Percentiles rank a stretch among this genome's conserved stretches.
phyloP scores from a whole-genome alignment of 2,888 invertebrate genomes.

The Diaperis boleti region DNA sequence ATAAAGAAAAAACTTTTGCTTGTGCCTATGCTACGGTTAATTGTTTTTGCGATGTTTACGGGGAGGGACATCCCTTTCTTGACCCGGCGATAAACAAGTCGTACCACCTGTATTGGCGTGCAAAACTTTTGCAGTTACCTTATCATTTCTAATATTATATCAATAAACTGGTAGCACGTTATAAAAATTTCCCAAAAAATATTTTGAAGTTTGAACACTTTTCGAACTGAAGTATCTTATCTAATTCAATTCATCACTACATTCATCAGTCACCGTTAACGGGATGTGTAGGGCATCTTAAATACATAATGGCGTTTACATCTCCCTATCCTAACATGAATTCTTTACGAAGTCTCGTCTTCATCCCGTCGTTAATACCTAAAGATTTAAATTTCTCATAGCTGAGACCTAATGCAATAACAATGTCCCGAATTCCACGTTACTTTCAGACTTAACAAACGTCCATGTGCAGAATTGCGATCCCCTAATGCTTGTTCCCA shows the following conservation, averaged over 20 bases:
- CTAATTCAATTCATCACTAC: conserved; percentile 56
- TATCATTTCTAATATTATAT: too few species aligned
- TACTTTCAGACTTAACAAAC: conserved; percentile 20
- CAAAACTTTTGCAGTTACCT: too few species aligned
- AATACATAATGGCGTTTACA: conserved; percentile 60
- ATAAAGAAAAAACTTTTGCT: too few species aligned
- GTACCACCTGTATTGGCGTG: too few species aligned
- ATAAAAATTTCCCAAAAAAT: conserved; percentile 49
- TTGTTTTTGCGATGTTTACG: too few species aligned
- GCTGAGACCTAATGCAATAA: conserved; percentile 33
- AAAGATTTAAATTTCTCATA: conserved; percentile 37
- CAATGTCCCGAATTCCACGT: conserved; percentile 20
- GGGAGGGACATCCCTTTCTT: too few species aligned
- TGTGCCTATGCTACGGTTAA: too few species aligned
- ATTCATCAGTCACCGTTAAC: conserved; percentile 59
- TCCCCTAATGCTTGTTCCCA: not conserved
- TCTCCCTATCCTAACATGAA: conserved; percentile 50
- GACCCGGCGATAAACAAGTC: too few species aligned
- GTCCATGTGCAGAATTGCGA: conserved; percentile 5
- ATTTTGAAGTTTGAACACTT: conserved; percentile 48
- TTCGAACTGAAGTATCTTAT: conserved; percentile 53
- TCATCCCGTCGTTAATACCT: conserved; percentile 35
- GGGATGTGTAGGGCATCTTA: conserved; percentile 53
- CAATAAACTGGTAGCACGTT: too few species aligned
- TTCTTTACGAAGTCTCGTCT: conserved; percentile 38